Evolutionary conservation across 2,888 invertebrate genomes (phyloP), one percentile per base, ranked within the genome.

Genomic region (Augiades crinisus): DNA sequence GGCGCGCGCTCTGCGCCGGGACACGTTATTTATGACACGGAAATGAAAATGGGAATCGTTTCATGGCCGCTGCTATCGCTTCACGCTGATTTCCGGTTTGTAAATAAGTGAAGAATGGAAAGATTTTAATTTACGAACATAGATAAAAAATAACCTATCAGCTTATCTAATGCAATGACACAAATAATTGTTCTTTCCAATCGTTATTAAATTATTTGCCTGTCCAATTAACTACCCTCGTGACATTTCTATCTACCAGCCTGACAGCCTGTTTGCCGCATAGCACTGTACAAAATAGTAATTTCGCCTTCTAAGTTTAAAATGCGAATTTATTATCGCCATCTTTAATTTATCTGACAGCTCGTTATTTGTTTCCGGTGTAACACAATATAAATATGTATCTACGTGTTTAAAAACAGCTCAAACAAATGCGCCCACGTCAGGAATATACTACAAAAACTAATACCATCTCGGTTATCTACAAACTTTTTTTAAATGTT

Each of bases 231-330:
- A 27, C 14, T 14, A 12, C 13, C 6, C 16, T 5, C 16, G 24
- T 40, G 27, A 40, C 27, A 27, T 40, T 40, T 40, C 5, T 40
- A 40, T 40, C 40, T 16, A 14, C 33, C 24, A 7, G 14, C 8
- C 5, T 2, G 33, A 33, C 33, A 33, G 13, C 3, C 7, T 27
- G 27, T 27, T n/a, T 24, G 10, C n/a, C n/a, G n/a, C n/a, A n/a
- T n/a, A n/a, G n/a, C n/a, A n/a, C n/a, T 27, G 27, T 3, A n/a
- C 12, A 30, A n/a, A 30, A 12, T 30, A 10, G 27, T 27, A 27
- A 12, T 12, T 30, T 30, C 3, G 27, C 27, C 10, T 7, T 10
- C n/a, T 30, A 16, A 3, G 13, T 33, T 13, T 8, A 8, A 33
- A 8, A 16, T 33, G 33, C 33, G 16, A 16, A 33, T 33, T 33